Conservation (phyloP, 2,113 vertebrate genomes). For the Cavia aperea region DNA sequence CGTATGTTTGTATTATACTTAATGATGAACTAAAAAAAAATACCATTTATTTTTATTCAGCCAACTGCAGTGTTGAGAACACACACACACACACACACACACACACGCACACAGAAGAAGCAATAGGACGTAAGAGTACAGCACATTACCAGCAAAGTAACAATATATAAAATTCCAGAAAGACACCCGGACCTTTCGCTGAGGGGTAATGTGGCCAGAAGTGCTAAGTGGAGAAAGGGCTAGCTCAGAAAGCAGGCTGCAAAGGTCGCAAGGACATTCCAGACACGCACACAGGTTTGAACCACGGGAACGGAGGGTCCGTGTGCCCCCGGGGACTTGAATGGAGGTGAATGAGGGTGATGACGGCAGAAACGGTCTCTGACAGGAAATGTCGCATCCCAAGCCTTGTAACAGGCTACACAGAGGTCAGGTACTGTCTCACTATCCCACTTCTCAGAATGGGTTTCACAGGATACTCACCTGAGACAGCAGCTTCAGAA, state of each 20-base stretch:
- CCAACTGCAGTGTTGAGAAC: not conserved
- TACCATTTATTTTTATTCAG: not conserved
- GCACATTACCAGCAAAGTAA: not conserved
- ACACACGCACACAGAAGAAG: not conserved
- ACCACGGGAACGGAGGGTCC: rapidly evolving
- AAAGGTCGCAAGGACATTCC: not conserved
- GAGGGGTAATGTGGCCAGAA: not conserved
- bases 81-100: not conserved
- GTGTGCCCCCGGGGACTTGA: rapidly evolving
- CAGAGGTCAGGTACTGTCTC: not conserved
- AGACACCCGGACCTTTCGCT: not conserved
- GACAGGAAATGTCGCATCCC: not conserved
- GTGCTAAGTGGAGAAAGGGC: not conserved
- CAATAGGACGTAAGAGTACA: not conserved
- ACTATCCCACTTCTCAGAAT: not conserved
- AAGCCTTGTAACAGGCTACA: not conserved
- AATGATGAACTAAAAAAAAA: not conserved
- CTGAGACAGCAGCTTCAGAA: slow-evolving; percentile 83
- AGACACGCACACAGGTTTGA: not conserved
- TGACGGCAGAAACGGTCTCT: not conserved
- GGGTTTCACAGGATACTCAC: slow-evolving; percentile 71
- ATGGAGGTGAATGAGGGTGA: not conserved
- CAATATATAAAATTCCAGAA: not conserved
- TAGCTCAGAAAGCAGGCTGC: not conserved
- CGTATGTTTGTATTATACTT: not conserved